A percentile compares a stretch with the other conserved stretches of the same genome.
Conservation (phyloP, 2,797 vertebrate species). For the Pampus argenteus region DNA sequence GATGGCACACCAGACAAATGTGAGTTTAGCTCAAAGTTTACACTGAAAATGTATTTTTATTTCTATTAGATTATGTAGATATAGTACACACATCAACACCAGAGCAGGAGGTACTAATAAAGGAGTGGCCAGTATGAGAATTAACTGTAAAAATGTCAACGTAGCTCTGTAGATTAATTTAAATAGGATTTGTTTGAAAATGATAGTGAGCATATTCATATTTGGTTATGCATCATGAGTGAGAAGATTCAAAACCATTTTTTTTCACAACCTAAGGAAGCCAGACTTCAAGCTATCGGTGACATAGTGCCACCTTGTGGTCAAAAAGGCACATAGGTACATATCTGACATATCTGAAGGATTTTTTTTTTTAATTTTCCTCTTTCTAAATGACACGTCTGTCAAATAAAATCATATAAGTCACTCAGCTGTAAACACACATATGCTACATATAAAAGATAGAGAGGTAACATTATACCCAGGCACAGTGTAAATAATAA, state of each 20-base stretch:
- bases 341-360: neutral
- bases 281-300: neutral
- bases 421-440: neutral
- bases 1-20: conserved; percentile 7
- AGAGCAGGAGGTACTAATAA: neutral
- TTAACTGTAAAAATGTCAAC: conserved; percentile 4
- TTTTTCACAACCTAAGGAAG: neutral
- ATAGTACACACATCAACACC: too few relatives aligned
- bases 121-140: neutral
- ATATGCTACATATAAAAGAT: neutral
- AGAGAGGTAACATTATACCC: neutral
- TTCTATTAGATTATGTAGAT: neutral
- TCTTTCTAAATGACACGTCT: neutral
- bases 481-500: neutral
- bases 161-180: neutral
- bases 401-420: neutral
- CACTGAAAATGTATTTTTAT: neutral
- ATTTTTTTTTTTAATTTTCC: too few relatives aligned
- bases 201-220: neutral
- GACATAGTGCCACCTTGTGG: conserved; percentile 74
- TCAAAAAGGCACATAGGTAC: conserved; percentile 4
- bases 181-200: neutral
- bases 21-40: conserved; percentile 7
- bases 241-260: neutral
- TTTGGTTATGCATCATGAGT: neutral